Evolutionary conservation across 2,888 invertebrate species (phyloP).

Genomic region (Himalopsyche anomala): DNA sequence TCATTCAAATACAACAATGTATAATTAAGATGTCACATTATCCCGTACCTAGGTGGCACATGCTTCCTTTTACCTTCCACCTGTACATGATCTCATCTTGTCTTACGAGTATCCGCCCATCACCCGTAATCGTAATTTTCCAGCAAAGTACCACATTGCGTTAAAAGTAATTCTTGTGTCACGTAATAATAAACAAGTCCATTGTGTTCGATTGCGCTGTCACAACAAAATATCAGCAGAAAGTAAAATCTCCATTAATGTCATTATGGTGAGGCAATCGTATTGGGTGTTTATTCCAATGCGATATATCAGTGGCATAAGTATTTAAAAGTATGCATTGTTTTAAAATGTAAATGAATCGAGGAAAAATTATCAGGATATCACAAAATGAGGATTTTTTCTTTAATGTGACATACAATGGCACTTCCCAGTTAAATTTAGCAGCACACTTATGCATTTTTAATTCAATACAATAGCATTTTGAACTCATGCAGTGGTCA

Average conservation of each 20-base stretch:
- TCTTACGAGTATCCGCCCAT: not conserved
- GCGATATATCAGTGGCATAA: not conserved
- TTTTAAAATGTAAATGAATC: too few relatives aligned
- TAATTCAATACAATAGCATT: too few relatives aligned
- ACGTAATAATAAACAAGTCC: slow-evolving; percentile 4
- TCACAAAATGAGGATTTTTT: too few relatives aligned
- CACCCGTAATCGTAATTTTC: not conserved
- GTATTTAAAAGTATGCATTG: too few relatives aligned
- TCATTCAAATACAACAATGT: not conserved
- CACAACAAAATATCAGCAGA: not conserved
- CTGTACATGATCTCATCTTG: slow-evolving; percentile 7
- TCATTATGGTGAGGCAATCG: not conserved
- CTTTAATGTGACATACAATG: too few relatives aligned
- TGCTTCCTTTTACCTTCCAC: not conserved
- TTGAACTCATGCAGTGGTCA: too few relatives aligned
- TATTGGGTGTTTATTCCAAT: not conserved
- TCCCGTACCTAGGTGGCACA: not conserved
- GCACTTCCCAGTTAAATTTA: too few relatives aligned
- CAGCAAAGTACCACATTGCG: not conserved
- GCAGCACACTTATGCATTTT: too few relatives aligned
- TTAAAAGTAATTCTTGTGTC: not conserved
- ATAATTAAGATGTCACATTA: not conserved
- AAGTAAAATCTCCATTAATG: not conserved
- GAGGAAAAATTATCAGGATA: too few relatives aligned
- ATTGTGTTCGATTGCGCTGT: not conserved